Conservation (phyloP, 1,140 invertebrate genomes). For the Drosophila lacteicornis region DNA sequence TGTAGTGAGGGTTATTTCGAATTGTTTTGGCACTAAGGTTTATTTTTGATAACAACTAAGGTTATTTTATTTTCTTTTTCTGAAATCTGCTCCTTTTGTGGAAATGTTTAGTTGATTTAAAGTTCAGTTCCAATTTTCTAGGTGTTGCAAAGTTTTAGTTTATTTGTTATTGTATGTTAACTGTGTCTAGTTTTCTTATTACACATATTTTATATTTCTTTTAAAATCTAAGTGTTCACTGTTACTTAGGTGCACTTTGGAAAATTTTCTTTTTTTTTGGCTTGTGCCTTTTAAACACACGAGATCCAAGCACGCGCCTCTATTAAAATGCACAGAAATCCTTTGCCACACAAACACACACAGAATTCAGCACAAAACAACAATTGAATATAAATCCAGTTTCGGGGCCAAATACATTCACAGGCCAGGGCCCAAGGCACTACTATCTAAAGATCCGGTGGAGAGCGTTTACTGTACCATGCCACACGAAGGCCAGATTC, state of each 20-base stretch:
- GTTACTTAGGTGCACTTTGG: conserved; percentile 22
- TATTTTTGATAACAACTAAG: background rate
- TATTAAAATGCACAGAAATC: conserved; percentile 48
- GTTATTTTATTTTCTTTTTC: background rate
- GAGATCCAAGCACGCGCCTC: conserved; percentile 45
- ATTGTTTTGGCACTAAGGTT: background rate
- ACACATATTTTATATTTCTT: too few species aligned
- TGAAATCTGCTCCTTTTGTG: too few species aligned
- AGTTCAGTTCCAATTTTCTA: background rate
- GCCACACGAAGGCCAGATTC: conserved; percentile 84
- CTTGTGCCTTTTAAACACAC: conserved; percentile 25
- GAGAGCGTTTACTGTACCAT: conserved; percentile 83
- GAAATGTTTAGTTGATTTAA: too few species aligned
- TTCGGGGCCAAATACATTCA: conserved; percentile 44
- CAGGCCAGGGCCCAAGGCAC: conserved; percentile 37
- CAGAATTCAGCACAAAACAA: conserved; percentile 25
- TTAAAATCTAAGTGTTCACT: background rate
- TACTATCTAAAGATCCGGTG: conserved; percentile 30
- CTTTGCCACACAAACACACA: conserved; percentile 37
- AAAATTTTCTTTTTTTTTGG: conserved; percentile 9
- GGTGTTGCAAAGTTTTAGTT: background rate
- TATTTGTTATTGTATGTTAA: background rate
- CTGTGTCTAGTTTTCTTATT: background rate
- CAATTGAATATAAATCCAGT: conserved; percentile 61
- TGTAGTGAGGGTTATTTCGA: background rate